Evolutionary conservation across 2,888 invertebrate species (phyloP), one percentile per base, ranked within the genome.

Genomic region (Drosophila mimetica): DNA sequence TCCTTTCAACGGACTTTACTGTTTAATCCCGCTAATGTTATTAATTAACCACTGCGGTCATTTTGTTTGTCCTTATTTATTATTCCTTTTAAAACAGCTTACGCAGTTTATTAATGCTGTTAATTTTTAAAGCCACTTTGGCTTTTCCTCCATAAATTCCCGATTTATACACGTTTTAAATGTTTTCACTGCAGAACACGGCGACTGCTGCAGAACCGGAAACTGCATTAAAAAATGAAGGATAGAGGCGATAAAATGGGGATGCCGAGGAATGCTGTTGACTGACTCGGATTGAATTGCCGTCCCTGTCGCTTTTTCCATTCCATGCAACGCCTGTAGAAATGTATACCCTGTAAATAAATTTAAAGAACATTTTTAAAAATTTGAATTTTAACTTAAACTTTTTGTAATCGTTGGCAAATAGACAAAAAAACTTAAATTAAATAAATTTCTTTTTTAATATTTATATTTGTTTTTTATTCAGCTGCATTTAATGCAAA

Each of bases 111-210:
- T 80, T 72, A 66, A 63, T 65, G 66, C 47, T 41, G 75, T 77
- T 79, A 70, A 86, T 83, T 86, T 83, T 83, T 67, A 79, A 86
- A 83, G 80, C 75, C 75, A 70, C 71, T 71, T 77, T 65, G 65
- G 28, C 59, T 52, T 42, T 53, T n/a, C 28, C 18, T 30, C 42
- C 59, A 79, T 75, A 36, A 65, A 60, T 55, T 74, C 67, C 79
- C 52, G 58, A 74, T 73, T 77, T 77, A 65, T 77, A 52, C 64
- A 48, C 64, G 63, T 60, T 70, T 84, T 65, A 75, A 64, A 84
- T 71, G 48, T 71, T 77, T 77, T 71, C 75, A 75, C 63, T 66
- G 63, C 65, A 60, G 59, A 39, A 50, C 54, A 47, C 20, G 46
- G 51, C 32, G 65, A 42, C 39, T 51, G 18, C 28, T 52, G 59